Evolutionary conservation across 2,888 invertebrate species (phyloP).

Genomic region (Malacosoma neustria): DNA sequence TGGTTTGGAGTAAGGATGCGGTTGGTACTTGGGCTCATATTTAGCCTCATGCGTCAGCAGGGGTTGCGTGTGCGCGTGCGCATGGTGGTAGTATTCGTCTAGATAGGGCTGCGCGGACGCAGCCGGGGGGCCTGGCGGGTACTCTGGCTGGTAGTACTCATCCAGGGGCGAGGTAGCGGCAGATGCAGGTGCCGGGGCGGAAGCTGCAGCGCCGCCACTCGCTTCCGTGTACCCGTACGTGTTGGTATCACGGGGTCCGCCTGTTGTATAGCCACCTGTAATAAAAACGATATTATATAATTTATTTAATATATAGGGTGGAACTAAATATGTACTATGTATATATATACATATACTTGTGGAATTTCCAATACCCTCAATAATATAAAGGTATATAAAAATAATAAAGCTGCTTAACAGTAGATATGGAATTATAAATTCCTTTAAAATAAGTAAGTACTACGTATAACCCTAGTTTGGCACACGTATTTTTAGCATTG

Average conservation of each 20-base stretch:
- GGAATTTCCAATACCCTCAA: no score
- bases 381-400: no score
- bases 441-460: no score
- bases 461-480: no score
- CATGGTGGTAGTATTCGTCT: constrained; percentile 84
- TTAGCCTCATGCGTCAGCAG: constrained; percentile 43
- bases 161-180: constrained; percentile 69
- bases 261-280: constrained; percentile 73
- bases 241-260: constrained; percentile 68
- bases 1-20: constrained; percentile 79
- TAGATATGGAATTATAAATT: no score
- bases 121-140: constrained; percentile 63
- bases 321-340: no score
- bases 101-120: constrained; percentile 76
- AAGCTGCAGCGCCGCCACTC: constrained; percentile 34
- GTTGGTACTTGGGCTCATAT: constrained; percentile 82
- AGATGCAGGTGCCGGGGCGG: constrained; percentile 43
- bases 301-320: no score
- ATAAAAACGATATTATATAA: no score
- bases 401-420: no score
- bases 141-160: constrained; percentile 66
- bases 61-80: constrained; percentile 79
- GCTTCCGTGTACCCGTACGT: constrained; percentile 65
- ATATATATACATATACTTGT: no score
- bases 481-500: no score